These are phyloP conservation scores for Tachina fera DNA, from an alignment of 2,888 invertebrate species.

Conservation along the genomic window DNA sequence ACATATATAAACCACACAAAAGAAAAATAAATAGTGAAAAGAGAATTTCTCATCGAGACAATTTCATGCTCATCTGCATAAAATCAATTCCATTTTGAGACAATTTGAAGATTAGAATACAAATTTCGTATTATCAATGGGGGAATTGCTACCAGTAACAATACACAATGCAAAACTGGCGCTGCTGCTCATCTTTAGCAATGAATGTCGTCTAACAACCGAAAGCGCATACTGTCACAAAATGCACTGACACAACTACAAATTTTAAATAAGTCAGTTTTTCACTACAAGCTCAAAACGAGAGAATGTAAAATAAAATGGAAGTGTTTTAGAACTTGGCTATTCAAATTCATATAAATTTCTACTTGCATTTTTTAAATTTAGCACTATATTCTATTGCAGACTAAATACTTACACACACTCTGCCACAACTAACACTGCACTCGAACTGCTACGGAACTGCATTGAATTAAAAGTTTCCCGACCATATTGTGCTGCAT, in stretches of 20 bases:
- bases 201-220: constrained; percentile 33
- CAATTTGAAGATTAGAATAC: constrained; percentile 83
- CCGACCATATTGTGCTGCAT: constrained; percentile 48
- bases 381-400: constrained; percentile 8
- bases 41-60: constrained; percentile 79
- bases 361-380: constrained; percentile 33
- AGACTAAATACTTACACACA: constrained; percentile 15
- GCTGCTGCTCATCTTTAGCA: constrained; percentile 12
- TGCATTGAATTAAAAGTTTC: constrained; percentile 55
- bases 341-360: constrained; percentile 66
- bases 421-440: background rate
- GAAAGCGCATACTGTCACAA: constrained; percentile 26
- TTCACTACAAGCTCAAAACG: constrained; percentile 31
- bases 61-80: constrained; percentile 83
- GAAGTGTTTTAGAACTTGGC: constrained; percentile 64
- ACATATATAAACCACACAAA: too few relatives aligned
- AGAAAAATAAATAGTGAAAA: constrained; percentile 2
- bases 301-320: constrained; percentile 35
- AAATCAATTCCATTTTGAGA: constrained; percentile 83
- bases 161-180: constrained; percentile 33
- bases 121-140: constrained; percentile 82
- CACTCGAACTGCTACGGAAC: constrained; percentile 18
- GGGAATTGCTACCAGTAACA: constrained; percentile 74
- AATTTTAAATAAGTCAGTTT: constrained; percentile 42
- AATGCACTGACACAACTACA: constrained; percentile 28